Percentiles rank a stretch among this genome's conserved stretches.
Conservation (phyloP, 1,140 invertebrate genomes). For the Nephila pilipes region DNA sequence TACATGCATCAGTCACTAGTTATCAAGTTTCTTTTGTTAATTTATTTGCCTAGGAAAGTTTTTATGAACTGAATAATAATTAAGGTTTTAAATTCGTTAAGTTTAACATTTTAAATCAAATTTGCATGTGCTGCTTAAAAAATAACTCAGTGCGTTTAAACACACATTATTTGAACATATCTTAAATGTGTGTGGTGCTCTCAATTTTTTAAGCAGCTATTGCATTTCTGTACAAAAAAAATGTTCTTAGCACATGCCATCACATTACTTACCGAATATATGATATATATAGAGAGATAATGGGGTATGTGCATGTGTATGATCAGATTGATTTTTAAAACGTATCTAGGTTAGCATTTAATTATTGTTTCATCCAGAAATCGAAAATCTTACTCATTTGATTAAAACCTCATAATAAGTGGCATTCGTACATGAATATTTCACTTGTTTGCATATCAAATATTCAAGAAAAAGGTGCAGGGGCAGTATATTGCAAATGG, state of each 20-base stretch:
- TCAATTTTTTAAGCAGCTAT: not conserved
- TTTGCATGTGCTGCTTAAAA: not conserved
- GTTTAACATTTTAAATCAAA: not conserved
- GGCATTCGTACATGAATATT: not conserved
- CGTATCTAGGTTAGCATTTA: not conserved
- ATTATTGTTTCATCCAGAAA: not conserved
- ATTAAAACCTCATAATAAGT: not conserved
- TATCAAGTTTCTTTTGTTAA: not conserved
- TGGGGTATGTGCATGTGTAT: not conserved
- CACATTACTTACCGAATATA: not conserved
- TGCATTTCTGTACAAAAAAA: not conserved
- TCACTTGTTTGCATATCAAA: constrained; percentile 11
- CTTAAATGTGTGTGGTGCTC: constrained; percentile 11
- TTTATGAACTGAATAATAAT: not conserved
- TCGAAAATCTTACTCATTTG: not conserved
- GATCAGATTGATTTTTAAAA: not conserved
- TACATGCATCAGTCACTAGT: not conserved
- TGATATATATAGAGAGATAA: not conserved
- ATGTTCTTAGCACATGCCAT: not conserved
- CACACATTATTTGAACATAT: constrained; percentile 10
- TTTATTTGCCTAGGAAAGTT: not conserved
- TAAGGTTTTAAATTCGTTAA: not conserved
- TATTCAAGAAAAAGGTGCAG: not conserved
- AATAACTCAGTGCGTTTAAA: not conserved
- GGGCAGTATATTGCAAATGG: too few species aligned